Conservation (phyloP, 2,888 invertebrate species). For the Sialis lutaria region DNA sequence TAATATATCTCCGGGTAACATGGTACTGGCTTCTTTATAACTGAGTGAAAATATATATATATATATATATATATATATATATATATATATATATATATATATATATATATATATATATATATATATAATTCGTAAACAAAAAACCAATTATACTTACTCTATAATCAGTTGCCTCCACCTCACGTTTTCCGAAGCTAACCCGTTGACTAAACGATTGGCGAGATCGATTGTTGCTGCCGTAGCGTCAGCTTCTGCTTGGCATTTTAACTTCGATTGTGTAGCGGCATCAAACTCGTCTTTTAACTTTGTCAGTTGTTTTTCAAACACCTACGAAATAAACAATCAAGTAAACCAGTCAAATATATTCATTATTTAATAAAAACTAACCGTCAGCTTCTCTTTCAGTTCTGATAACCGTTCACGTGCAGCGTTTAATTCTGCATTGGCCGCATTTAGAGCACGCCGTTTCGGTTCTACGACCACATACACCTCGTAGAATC, state of each 20-base stretch:
- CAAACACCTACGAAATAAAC: constrained; percentile 37
- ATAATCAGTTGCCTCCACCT: constrained; percentile 58
- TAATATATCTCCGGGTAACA: constrained; percentile 78
- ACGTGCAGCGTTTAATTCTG: constrained; percentile 65
- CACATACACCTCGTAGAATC: constrained; percentile 77
- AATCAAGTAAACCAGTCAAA: neutral
- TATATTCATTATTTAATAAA: neutral
- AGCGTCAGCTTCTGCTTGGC: constrained; percentile 83
- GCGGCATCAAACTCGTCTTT: constrained; percentile 76
- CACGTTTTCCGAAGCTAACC: constrained; percentile 80
- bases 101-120: neutral
- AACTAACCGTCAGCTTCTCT: constrained; percentile 39
- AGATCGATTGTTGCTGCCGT: constrained; percentile 78
- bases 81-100: neutral
- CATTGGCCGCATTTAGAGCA: constrained; percentile 72
- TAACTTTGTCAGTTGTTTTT: constrained; percentile 57
- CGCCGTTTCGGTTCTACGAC: constrained; percentile 83
- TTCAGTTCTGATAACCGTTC: constrained; percentile 64
- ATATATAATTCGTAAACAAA: no score
- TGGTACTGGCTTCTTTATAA: constrained; percentile 50
- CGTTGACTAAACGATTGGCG: constrained; percentile 82
- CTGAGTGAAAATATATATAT: constrained; percentile 24
- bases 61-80: constrained; percentile 1
- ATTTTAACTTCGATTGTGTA: constrained; percentile 69
- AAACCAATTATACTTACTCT: constrained; percentile 19